Evolutionary conservation across 1,140 invertebrate species (phyloP), one percentile per base, ranked within the genome.

Genomic region (Sinella curviseta): DNA sequence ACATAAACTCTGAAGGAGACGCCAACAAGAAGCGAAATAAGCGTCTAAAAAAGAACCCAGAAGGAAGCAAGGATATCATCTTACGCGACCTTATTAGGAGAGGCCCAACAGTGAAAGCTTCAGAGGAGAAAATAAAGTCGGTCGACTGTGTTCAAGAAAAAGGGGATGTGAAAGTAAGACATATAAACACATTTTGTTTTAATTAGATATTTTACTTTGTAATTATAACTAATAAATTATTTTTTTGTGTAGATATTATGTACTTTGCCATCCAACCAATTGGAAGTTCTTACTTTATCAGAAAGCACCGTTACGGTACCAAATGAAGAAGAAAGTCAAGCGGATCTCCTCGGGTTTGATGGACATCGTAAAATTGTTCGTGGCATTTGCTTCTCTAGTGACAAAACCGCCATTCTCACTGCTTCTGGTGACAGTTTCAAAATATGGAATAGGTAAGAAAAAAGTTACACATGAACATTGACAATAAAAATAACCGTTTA

Each of bases 281-380:
- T 82, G 3, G 79, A 84, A 76, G 54, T 84, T 3, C n/a, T 78
- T 16, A 35, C 20, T 26, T 31, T 80, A 3, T 67, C 55, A 30
- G 70, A 73, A 57, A 28, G 54, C 17, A 20, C n/a, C 4, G 30
- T 20, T 60, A 16, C 17, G 14, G 57, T 17, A 48, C 20, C 39
- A 55, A 65, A 28, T 24, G 34, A 36, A 26, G 36, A 75, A 1
- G 30, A 26, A 28, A 57, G 26, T 17, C 31, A 48, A 74, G 34
- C 0, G 35, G 36, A 82, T 24, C 24, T 82, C 12, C 55, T 78
- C 12, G 80, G 78, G 17, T 84, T 84, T 78, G 83, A 90, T 36
- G 97, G 97, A 0, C 98, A 99, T 88, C 91, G 95, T 65, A 94
- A 92, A 70, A 94, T 99, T 86, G 92, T 98, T 1, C 88, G 95